Evolutionary conservation across 2,888 invertebrate genomes (phyloP).

Genomic region (Antheraea assamensis): DNA sequence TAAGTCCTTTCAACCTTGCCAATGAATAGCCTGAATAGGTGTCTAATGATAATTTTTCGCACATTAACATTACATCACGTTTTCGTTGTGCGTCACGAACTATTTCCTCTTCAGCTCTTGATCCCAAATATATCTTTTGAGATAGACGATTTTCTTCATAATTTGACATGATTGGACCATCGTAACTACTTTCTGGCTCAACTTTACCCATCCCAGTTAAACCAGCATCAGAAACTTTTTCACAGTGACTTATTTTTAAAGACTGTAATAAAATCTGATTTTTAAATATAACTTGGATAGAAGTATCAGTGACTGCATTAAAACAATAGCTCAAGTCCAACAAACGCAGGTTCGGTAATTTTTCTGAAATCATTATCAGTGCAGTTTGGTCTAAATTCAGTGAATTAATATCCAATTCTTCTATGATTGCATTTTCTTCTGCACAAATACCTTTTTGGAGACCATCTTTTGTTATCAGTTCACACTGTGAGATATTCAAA

Average conservation of each 20-base stretch:
- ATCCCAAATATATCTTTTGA: constrained; percentile 82
- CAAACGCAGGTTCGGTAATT: constrained; percentile 79
- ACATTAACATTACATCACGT: constrained; percentile 83
- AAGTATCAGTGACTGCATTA: constrained; percentile 86
- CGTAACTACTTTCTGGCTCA: constrained; percentile 53
- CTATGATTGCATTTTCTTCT: constrained; percentile 70
- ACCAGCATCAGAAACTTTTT: constrained; percentile 86
- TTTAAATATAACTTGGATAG: constrained; percentile 85
- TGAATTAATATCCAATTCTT: constrained; percentile 81
- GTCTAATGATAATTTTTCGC: constrained; percentile 76
- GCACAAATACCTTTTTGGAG: constrained; percentile 83
- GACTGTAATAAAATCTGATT: constrained; percentile 82
- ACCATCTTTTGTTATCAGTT: constrained; percentile 83
- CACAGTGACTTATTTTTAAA: constrained; percentile 85
- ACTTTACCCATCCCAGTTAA: constrained; percentile 85
- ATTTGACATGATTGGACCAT: constrained; percentile 60
- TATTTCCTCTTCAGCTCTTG: constrained; percentile 86
- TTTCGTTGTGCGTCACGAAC: constrained; percentile 85
- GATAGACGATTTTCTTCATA: constrained; percentile 49
- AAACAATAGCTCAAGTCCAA: constrained; percentile 87
- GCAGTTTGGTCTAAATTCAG: constrained; percentile 84
- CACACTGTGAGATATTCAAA: constrained; percentile 86
- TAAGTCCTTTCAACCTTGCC: constrained; percentile 78
- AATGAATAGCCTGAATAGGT: constrained; percentile 78
- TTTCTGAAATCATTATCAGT: constrained; percentile 82